phyloP scores from a whole-genome alignment of 2,888 invertebrate genomes.

The Caenorhabditis sp. region DNA sequence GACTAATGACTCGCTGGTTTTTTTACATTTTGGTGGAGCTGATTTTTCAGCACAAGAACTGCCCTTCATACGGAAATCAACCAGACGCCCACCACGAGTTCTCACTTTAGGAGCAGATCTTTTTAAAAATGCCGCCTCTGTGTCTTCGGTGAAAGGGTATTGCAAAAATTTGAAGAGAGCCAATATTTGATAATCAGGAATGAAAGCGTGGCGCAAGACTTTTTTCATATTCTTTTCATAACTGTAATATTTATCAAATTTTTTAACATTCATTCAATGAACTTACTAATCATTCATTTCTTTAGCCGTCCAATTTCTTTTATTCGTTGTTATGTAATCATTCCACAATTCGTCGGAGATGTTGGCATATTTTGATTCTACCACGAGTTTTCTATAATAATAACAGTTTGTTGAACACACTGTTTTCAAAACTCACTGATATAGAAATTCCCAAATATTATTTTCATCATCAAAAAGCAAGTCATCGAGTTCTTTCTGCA shows the following conservation, averaged over 20 bases:
- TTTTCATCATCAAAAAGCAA: neutral
- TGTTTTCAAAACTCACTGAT: neutral
- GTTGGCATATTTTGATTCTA: neutral
- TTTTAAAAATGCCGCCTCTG: neutral
- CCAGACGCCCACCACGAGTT: neutral
- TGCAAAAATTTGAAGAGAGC: neutral
- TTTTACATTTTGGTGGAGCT: too few species aligned
- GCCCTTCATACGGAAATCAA: too few species aligned
- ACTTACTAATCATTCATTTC: neutral
- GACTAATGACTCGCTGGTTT: too few species aligned
- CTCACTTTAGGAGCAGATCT: neutral
- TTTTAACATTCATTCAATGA: neutral
- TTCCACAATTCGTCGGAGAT: neutral
- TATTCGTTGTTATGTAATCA: neutral
- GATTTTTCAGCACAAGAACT: too few species aligned
- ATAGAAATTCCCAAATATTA: neutral
- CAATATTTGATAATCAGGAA: neutral
- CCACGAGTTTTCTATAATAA: neutral
- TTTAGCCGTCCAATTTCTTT: neutral
- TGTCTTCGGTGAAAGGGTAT: neutral
- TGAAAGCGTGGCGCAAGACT: neutral
- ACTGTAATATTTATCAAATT: neutral
- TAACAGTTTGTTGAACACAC: neutral
- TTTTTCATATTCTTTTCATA: neutral
- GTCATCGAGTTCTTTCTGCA: neutral